Conservation (phyloP, 1,140 invertebrate genomes). For the Macrocentrus cingulum region DNA sequence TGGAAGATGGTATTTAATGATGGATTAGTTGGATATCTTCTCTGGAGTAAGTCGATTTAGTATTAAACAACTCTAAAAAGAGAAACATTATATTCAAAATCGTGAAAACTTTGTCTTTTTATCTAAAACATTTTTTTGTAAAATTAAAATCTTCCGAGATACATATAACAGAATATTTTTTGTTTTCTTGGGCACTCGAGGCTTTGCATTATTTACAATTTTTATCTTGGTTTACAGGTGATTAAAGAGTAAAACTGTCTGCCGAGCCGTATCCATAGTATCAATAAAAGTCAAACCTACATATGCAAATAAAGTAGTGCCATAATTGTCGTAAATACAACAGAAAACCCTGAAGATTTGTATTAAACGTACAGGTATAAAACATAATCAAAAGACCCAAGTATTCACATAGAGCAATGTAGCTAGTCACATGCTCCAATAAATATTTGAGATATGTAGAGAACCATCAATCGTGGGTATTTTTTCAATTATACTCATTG, state of each 20-base stretch:
- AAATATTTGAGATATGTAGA: no score
- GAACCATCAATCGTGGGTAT: no score
- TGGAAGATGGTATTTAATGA: not conserved
- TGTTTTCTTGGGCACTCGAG: no score
- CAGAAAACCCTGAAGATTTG: not conserved
- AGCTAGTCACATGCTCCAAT: not conserved
- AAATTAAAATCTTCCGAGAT: no score
- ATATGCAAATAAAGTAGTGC: not conserved
- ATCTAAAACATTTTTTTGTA: no score
- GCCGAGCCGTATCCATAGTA: conserved; percentile 18
- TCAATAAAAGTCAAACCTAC: conserved; percentile 4
- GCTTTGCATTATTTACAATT: no score
- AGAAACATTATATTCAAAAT: not conserved
- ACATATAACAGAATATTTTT: no score
- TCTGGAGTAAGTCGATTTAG: not conserved
- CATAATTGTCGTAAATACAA: not conserved
- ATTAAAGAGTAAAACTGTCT: not conserved
- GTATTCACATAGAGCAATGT: not conserved
- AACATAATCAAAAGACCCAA: not conserved
- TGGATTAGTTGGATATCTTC: not conserved
- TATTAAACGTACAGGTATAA: not conserved
- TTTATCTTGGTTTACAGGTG: conserved; percentile 8
- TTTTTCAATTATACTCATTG: no score
- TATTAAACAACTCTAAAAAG: not conserved
- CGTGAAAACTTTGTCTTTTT: no score